Conservation (phyloP, 2,888 invertebrate genomes). For the Cyclophora punctaria region DNA sequence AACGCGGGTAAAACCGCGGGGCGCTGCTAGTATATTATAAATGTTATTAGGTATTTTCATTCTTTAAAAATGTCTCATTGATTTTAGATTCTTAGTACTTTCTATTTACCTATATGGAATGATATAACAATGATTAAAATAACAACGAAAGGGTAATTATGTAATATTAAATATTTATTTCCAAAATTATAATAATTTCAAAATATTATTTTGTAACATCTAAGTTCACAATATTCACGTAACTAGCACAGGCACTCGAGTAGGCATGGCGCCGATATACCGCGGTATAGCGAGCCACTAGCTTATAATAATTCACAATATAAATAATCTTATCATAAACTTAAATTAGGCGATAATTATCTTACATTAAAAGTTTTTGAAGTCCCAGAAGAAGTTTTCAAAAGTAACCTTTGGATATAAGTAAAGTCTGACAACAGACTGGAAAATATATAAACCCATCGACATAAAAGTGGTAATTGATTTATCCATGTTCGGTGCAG, state of each 20-base stretch:
- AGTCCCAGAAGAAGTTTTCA: constrained; percentile 14
- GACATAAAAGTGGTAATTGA: no score
- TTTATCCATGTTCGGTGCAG: no score
- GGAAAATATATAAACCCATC: no score
- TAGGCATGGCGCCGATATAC: constrained; percentile 28
- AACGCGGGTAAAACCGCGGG: no score
- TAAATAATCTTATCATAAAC: constrained; percentile 38
- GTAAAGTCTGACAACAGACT: no score
- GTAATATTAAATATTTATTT: constrained; percentile 37
- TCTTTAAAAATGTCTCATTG: no score
- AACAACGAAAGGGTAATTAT: constrained; percentile 8
- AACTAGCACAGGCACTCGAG: constrained; percentile 40
- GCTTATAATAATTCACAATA: constrained; percentile 32
- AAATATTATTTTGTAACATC: constrained; percentile 12
- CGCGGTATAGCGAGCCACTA: constrained; percentile 3
- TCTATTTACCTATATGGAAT: no score
- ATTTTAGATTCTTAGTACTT: no score
- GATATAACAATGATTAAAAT: background rate
- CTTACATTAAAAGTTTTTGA: constrained; percentile 14
- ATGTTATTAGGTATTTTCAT: no score
- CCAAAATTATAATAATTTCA: constrained; percentile 32
- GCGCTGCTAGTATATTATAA: no score
- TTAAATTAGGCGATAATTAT: constrained; percentile 20
- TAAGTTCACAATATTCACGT: constrained; percentile 31
- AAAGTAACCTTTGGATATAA: constrained; percentile 18